These are phyloP conservation scores for Scatophagus argus DNA, from an alignment of 2,113 vertebrate species.

Conservation along the genomic window DNA sequence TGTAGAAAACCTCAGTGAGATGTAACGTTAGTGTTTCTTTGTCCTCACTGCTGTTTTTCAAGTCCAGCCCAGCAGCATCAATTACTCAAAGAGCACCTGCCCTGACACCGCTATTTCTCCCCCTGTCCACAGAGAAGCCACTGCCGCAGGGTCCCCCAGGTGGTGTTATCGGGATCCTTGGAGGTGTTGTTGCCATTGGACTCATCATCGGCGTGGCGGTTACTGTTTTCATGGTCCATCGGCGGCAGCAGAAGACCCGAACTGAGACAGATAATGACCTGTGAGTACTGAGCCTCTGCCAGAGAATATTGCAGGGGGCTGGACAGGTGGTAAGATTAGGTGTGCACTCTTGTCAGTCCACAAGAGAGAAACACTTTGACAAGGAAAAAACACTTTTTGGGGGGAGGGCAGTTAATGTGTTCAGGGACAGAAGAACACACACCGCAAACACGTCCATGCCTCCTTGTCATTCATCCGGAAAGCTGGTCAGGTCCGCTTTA, in stretches of 20 bases:
- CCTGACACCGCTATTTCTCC: slow-evolving; percentile 63
- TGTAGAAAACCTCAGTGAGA: not conserved
- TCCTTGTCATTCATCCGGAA: slow-evolving; percentile 16
- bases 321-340: slow-evolving; percentile 66
- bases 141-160: slow-evolving; percentile 86
- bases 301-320: slow-evolving; percentile 54
- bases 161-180: slow-evolving; percentile 87
- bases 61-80: slow-evolving; percentile 46
- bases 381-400: slow-evolving; percentile 41
- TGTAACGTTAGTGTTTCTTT: slow-evolving; percentile 16
- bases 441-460: slow-evolving; percentile 6
- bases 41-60: not conserved
- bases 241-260: slow-evolving; percentile 86
- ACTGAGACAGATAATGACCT: slow-evolving; percentile 83
- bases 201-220: slow-evolving; percentile 86
- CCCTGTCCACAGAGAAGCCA: slow-evolving; percentile 89
- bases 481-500: not conserved
- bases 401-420: not conserved
- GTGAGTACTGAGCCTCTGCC: slow-evolving; percentile 85
- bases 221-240: slow-evolving; percentile 88
- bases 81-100: slow-evolving; percentile 34
- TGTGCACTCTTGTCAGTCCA: slow-evolving; percentile 62
- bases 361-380: slow-evolving; percentile 51
- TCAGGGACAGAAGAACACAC: slow-evolving; percentile 13
- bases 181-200: slow-evolving; percentile 84